Evolutionary conservation across 2,113 vertebrate species (phyloP).

Genomic region (Anguilla japonica): DNA sequence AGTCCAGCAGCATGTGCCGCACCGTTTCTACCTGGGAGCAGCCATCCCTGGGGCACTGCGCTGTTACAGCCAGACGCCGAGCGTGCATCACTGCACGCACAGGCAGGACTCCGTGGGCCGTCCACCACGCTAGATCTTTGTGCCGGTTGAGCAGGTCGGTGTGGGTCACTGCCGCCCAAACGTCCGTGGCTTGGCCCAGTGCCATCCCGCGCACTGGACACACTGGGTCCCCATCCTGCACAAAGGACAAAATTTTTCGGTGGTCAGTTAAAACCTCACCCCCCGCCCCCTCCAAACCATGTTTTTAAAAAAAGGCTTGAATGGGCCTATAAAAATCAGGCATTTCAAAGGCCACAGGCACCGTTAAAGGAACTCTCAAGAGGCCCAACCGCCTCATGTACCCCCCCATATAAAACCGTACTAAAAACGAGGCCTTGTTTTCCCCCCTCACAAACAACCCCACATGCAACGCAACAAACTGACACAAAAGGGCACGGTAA

Average conservation of each 20-base stretch:
- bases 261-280: not conserved
- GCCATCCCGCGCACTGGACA: too few species aligned
- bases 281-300: not conserved
- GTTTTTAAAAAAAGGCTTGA: not conserved
- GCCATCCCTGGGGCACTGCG: not conserved
- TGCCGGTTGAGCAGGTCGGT: not conserved
- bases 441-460: not conserved
- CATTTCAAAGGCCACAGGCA: not conserved
- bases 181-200: not conserved
- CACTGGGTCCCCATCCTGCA: too few species aligned
- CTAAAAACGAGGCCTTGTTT: not conserved
- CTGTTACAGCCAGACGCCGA: not conserved
- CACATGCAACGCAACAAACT: not conserved
- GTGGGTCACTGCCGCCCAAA: not conserved
- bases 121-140: not conserved
- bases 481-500: too few species aligned
- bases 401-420: too few species aligned
- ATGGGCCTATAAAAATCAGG: not conserved
- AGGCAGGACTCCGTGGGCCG: not conserved
- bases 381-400: too few species aligned
- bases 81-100: not conserved
- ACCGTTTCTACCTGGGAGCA: not conserved
- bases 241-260: too few species aligned
- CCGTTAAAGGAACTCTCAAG: too few species aligned
- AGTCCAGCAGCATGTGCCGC: not conserved